phyloP scores from a whole-genome alignment of 2,888 invertebrate species.

The Gerris lacustris region DNA sequence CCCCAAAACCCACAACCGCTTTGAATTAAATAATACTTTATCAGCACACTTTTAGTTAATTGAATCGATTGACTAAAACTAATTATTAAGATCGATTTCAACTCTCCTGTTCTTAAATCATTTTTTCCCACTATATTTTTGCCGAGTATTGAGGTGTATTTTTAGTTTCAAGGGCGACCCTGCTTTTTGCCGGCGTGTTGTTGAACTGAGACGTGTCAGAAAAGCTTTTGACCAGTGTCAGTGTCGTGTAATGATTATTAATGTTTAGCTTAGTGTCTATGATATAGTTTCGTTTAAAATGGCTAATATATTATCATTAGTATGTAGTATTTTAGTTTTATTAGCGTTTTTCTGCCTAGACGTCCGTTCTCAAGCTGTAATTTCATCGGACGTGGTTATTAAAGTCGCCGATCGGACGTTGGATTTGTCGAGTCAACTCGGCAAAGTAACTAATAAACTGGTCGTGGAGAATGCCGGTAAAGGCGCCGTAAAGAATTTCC shows the following conservation, averaged over 20 bases:
- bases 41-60: too few relatives aligned
- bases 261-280: background rate
- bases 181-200: background rate
- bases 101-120: too few relatives aligned
- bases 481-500: constrained; percentile 53
- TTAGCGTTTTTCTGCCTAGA: background rate
- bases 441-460: constrained; percentile 66
- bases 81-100: too few relatives aligned
- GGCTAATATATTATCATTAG: background rate
- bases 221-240: background rate
- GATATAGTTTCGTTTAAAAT: constrained; percentile 9
- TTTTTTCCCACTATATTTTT: too few relatives aligned
- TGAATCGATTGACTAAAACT: too few relatives aligned
- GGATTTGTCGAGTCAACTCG: constrained; percentile 78
- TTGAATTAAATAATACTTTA: too few relatives aligned
- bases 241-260: background rate
- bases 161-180: background rate
- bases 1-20: background rate
- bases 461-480: constrained; percentile 73
- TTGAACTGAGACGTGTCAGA: background rate
- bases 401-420: constrained; percentile 75
- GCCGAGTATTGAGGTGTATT: too few relatives aligned
- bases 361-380: constrained; percentile 13
- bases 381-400: constrained; percentile 48
- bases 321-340: background rate